Conservation (phyloP, 2,888 invertebrate genomes). For the Limnephilus marmoratus region DNA sequence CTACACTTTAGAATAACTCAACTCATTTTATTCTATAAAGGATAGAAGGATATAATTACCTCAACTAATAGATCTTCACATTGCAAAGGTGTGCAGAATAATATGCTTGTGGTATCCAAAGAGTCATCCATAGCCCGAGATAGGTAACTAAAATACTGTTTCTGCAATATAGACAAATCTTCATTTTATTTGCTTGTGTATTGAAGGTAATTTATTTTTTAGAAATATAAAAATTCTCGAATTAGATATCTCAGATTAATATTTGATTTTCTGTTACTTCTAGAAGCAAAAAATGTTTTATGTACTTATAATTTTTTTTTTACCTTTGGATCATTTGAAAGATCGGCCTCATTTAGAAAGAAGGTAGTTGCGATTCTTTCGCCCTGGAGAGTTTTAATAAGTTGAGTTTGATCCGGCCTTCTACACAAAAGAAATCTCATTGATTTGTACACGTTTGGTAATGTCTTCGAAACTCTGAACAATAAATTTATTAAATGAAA, state of each 20-base stretch:
- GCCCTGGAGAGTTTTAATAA: background rate
- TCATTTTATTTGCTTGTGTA: background rate
- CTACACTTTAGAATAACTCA: background rate
- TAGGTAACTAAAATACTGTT: conserved; percentile 76
- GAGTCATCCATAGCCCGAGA: conserved; percentile 75
- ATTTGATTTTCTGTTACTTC: too few species aligned
- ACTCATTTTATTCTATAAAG: too few species aligned
- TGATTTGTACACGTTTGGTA: background rate
- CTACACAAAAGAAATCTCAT: background rate
- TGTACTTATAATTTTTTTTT: background rate
- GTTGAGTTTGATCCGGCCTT: background rate
- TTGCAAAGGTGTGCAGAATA: conserved; percentile 76
- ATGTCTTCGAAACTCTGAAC: background rate
- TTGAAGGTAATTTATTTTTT: background rate
- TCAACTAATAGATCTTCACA: conserved; percentile 78
- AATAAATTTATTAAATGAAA: background rate
- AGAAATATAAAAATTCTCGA: too few species aligned
- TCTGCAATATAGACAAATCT: background rate
- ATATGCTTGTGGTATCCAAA: conserved; percentile 75
- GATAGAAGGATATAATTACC: conserved; percentile 70
- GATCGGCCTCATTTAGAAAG: background rate
- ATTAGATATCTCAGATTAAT: too few species aligned
- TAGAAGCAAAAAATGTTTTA: too few species aligned
- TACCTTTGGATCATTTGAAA: background rate
- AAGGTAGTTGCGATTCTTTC: conserved; percentile 24